Evolutionary conservation across 2,797 vertebrate species (phyloP).

Genomic region (Garrulus glandarius): DNA sequence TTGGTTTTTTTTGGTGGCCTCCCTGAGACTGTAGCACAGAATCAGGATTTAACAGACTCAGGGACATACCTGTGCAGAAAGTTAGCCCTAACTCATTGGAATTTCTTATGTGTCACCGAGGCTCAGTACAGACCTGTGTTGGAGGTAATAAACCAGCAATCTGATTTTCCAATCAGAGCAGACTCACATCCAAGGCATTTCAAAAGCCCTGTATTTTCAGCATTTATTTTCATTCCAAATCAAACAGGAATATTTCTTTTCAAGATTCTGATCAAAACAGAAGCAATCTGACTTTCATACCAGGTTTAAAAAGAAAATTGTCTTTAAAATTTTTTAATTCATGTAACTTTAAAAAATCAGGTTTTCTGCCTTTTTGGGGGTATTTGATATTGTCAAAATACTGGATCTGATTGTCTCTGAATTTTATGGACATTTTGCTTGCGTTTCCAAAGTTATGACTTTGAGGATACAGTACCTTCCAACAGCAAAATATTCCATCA

Average conservation of each 20-base stretch:
- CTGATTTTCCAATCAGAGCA: background rate
- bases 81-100: background rate
- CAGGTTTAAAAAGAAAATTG: background rate
- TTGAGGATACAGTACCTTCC: background rate
- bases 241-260: background rate
- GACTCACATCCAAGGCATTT: background rate
- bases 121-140: background rate
- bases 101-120: background rate
- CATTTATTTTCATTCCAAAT: background rate
- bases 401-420: background rate
- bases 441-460: background rate
- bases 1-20: background rate
- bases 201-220: background rate
- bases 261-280: background rate
- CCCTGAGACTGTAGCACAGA: background rate
- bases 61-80: background rate
- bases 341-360: rapidly evolving
- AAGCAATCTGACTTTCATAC: background rate
- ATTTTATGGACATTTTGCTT: background rate
- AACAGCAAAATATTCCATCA: background rate
- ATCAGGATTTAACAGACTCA: background rate
- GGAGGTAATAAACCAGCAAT: background rate
- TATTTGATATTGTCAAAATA: background rate
- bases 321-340: background rate
- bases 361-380: background rate